Evolutionary conservation across 64 coral and sea anemone genomes (phyloP).

Genomic region (Hydrozoanthus tunicans): DNA sequence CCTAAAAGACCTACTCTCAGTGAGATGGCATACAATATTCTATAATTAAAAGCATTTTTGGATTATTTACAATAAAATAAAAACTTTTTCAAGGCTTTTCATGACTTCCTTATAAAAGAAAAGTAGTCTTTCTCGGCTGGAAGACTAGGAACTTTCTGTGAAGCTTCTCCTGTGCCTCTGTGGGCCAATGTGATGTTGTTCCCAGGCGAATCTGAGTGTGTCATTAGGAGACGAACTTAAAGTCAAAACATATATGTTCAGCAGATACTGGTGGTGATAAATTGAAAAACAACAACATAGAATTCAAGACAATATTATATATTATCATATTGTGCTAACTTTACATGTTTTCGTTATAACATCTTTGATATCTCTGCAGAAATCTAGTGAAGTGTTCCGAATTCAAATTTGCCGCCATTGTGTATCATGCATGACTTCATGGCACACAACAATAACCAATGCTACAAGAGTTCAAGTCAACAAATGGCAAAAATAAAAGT

Average conservation of each 20-base stretch:
- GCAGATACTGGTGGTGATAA: neutral
- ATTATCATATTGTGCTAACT: neutral
- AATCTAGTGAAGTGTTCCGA: constrained; percentile 7
- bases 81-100: too few relatives aligned
- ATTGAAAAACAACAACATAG: constrained; percentile 14
- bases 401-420: constrained; percentile 11
- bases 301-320: neutral
- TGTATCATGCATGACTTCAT: neutral
- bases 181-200: constrained; percentile 11
- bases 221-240: neutral
- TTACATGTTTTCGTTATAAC: constrained; percentile 1
- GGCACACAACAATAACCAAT: neutral
- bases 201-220: neutral
- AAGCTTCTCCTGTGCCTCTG: neutral
- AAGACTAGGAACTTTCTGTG: too few relatives aligned
- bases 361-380: neutral
- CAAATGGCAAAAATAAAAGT: constrained; percentile 1
- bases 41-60: too few relatives aligned
- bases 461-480: constrained; percentile 10
- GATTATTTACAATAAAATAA: too few relatives aligned
- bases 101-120: too few relatives aligned
- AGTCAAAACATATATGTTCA: constrained; percentile 54
- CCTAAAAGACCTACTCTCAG: too few relatives aligned
- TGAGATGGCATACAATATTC: too few relatives aligned
- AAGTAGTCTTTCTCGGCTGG: too few relatives aligned